These are phyloP conservation scores for Eubasilissa regina DNA, from an alignment of 1,140 invertebrate species.

Conservation along the genomic window DNA sequence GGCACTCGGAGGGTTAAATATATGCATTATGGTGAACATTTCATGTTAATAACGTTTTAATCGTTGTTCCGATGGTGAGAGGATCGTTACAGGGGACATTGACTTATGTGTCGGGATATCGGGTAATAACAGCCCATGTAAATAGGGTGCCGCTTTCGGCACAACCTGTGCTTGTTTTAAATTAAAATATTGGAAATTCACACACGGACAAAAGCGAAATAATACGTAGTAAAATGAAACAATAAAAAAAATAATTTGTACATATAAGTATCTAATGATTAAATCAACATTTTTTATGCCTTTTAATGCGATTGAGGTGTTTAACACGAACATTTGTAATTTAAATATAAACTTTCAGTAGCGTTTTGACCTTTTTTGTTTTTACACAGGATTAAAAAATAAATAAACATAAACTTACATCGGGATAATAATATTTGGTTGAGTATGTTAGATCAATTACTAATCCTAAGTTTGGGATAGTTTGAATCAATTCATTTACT, in stretches of 20 bases:
- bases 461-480: conserved; percentile 50
- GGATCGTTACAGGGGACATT: conserved; percentile 33
- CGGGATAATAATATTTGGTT: conserved; percentile 52
- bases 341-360: too few species aligned
- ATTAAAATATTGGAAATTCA: conserved; percentile 25
- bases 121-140: conserved; percentile 34
- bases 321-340: too few species aligned
- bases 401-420: conserved; percentile 20
- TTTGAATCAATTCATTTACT: conserved; percentile 31
- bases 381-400: not conserved
- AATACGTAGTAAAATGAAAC: too few species aligned
- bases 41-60: conserved; percentile 37
- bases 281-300: too few species aligned
- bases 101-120: conserved; percentile 39
- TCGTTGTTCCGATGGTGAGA: conserved; percentile 37
- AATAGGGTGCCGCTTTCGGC: conserved; percentile 12
- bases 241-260: too few species aligned
- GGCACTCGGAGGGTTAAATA: not conserved
- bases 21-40: conserved; percentile 8
- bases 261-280: too few species aligned
- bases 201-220: not conserved
- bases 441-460: conserved; percentile 55
- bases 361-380: not conserved
- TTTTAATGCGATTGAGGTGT: too few species aligned
- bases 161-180: conserved; percentile 8